These are phyloP conservation scores for Drosophila tanythrix DNA, from an alignment of 2,888 invertebrate species.

Conservation along the genomic window DNA sequence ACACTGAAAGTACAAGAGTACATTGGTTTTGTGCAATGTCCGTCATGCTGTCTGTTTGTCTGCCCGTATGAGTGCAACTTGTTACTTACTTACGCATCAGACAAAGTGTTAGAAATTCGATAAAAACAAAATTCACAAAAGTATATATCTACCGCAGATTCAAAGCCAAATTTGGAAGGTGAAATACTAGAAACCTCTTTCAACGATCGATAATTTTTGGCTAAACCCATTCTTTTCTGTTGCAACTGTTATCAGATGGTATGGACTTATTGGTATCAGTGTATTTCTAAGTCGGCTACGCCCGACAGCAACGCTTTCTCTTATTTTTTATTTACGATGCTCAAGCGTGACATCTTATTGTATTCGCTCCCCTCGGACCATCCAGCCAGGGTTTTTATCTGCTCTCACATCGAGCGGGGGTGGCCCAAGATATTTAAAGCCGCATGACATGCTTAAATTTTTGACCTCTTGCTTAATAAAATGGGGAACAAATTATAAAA, in stretches of 20 bases:
- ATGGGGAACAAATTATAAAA: slow-evolving; percentile 68
- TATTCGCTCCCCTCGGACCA: slow-evolving; percentile 21
- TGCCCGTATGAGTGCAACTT: background rate
- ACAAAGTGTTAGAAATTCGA: background rate
- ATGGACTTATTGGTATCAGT: too few species aligned
- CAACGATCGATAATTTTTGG: background rate
- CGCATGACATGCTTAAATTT: slow-evolving; percentile 52
- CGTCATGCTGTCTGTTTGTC: background rate
- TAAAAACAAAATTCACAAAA: background rate
- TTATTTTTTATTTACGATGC: slow-evolving; percentile 62
- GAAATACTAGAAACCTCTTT: too few species aligned
- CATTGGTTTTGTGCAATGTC: background rate
- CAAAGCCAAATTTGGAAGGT: background rate
- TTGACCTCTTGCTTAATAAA: slow-evolving; percentile 64
- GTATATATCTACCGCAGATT: background rate
- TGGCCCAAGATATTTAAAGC: slow-evolving; percentile 11
- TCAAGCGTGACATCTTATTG: slow-evolving; percentile 68
- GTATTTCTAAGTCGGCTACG: background rate
- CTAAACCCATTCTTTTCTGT: background rate
- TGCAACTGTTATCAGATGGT: background rate
- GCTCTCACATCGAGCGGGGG: background rate
- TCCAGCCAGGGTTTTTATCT: background rate
- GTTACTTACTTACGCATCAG: background rate
- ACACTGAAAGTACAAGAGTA: background rate
- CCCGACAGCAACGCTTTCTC: background rate